Percentiles rank a stretch among this genome's conserved stretches.
phyloP scores from a whole-genome alignment of 53 echinoderm and acorn worm species.

The Temnopleurus reevesii region DNA sequence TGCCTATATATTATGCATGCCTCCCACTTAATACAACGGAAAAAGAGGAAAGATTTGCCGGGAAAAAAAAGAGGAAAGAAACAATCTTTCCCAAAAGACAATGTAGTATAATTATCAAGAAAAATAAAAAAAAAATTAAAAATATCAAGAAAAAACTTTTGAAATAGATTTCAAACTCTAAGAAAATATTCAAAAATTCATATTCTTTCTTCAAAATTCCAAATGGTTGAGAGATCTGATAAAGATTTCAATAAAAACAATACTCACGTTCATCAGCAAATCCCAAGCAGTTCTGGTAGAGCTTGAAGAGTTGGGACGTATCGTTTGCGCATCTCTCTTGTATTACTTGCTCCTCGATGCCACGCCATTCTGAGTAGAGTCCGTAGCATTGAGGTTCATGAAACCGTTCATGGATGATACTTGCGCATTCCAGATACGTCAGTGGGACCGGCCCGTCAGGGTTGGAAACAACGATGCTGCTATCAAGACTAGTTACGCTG shows the following conservation, averaged over 20 bases:
- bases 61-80: no score
- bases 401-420: neutral
- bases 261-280: constrained; percentile 19
- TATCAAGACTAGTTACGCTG: neutral
- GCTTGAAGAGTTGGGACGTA: neutral
- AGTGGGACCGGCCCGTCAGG: neutral
- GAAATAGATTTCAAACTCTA: neutral
- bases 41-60: no score
- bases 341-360: neutral
- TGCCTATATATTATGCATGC: no score
- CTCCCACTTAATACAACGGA: no score
- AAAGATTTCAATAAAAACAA: neutral
- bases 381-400: neutral
- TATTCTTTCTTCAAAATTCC: no score
- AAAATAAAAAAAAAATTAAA: no score
- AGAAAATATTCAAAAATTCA: no score
- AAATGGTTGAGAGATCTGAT: neutral
- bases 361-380: neutral
- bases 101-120: no score
- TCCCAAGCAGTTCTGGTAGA: constrained; percentile 7
- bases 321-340: neutral
- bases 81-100: no score
- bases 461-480: neutral
- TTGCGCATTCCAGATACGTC: neutral
- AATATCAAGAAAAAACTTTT: no score